phyloP scores from a whole-genome alignment of 2,797 vertebrate species.

The Lepus oiostolus region DNA sequence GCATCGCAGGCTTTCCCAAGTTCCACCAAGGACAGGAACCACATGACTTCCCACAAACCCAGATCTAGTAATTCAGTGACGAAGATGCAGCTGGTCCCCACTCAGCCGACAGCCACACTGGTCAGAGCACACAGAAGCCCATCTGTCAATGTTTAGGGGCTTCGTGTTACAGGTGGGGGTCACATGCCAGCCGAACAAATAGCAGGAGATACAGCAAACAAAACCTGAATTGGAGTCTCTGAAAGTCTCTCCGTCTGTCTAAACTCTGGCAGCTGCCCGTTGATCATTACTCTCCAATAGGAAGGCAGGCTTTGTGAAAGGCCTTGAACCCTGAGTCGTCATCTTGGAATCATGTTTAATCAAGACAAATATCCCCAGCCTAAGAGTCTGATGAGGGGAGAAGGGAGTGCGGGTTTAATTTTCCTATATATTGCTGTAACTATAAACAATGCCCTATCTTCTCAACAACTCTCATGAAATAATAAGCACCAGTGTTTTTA shows the following conservation, averaged over 20 bases:
- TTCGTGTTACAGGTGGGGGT: conserved; percentile 36
- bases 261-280: conserved; percentile 61
- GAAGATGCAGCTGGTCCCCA: conserved; percentile 56
- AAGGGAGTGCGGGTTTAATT: conserved; percentile 68
- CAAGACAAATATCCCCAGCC: conserved; percentile 74
- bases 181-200: not conserved
- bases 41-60: conserved; percentile 65
- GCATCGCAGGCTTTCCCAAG: conserved; percentile 59
- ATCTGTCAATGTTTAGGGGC: conserved; percentile 63
- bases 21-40: conserved; percentile 67
- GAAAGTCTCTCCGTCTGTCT: not conserved
- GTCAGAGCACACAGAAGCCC: not conserved
- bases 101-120: not conserved
- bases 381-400: conserved; percentile 20
- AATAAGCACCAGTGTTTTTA: conserved; percentile 76
- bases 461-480: conserved; percentile 76
- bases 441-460: conserved; percentile 78
- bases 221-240: conserved; percentile 31
- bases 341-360: conserved; percentile 63
- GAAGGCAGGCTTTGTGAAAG: conserved; percentile 42
- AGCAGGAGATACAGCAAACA: conserved; percentile 49
- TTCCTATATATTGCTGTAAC: conserved; percentile 75
- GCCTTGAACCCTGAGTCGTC: conserved; percentile 57
- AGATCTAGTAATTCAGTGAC: conserved; percentile 61
- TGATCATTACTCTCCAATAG: conserved; percentile 59